A percentile compares a stretch with the other conserved stretches of the same genome.
These are phyloP conservation scores for Chelidonichthys spinosus DNA, from an alignment of 2,797 vertebrate genomes.

Conservation along the genomic window DNA sequence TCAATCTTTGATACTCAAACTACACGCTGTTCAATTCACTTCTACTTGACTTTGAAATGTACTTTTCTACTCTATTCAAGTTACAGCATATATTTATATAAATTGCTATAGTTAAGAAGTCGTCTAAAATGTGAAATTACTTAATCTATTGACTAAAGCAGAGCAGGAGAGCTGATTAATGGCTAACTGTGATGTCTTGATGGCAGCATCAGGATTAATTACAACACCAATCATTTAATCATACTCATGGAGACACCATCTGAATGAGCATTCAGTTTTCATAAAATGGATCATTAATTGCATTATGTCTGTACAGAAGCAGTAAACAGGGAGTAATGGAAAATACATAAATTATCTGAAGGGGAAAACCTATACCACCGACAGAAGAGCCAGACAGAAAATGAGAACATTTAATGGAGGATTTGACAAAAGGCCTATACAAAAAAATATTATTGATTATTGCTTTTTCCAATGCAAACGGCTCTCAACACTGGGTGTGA, in stretches of 20 bases:
- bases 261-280: neutral
- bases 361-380: neutral
- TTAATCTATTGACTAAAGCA: constrained; percentile 2
- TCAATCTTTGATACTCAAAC: neutral
- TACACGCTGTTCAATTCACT: neutral
- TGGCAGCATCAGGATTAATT: constrained; percentile 5
- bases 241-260: constrained; percentile 16
- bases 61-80: neutral
- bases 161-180: neutral
- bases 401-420: neutral
- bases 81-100: neutral
- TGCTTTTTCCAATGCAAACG: neutral
- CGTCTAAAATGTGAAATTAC: neutral
- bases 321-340: neutral
- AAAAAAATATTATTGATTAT: neutral
- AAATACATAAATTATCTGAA: constrained; percentile 10
- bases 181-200: neutral
- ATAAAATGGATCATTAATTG: constrained; percentile 4
- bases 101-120: neutral
- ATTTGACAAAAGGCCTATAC: neutral
- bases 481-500: neutral
- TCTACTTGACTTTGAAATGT: neutral
- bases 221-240: constrained; percentile 17
- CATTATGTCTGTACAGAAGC: neutral
- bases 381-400: neutral